Evolutionary conservation across 1,140 invertebrate genomes (phyloP).

Genomic region (Pogonus chalceus): DNA sequence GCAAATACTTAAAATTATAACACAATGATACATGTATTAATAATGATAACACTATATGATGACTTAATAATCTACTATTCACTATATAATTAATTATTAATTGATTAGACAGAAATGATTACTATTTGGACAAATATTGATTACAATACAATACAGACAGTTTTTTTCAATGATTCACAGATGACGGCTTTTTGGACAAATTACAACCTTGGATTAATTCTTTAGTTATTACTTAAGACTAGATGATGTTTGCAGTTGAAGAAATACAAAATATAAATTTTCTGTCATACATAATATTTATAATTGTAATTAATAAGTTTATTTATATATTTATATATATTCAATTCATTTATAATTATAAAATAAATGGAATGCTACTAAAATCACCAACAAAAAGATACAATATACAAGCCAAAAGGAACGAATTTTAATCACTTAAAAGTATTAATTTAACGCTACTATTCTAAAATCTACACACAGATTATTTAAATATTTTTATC

Average conservation of each 20-base stretch:
- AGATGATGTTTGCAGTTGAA: neutral
- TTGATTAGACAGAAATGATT: slow-evolving; percentile 13
- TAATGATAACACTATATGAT: neutral
- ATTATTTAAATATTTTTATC: neutral
- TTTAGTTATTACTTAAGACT: neutral
- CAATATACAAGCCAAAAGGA: neutral
- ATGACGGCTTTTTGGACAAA: slow-evolving; percentile 1
- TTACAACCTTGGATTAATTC: slow-evolving; percentile 1
- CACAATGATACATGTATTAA: too few relatives aligned
- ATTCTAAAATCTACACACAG: neutral
- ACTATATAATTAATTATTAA: slow-evolving; percentile 10
- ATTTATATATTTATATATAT: neutral
- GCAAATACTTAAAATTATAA: too few relatives aligned
- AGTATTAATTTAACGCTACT: neutral
- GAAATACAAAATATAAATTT: neutral
- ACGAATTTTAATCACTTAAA: neutral
- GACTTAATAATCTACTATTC: neutral
- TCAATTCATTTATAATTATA: neutral
- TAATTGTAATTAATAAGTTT: too few relatives aligned
- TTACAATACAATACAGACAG: slow-evolving; percentile 1
- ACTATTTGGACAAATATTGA: slow-evolving; percentile 5
- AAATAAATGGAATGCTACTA: slow-evolving; percentile 4
- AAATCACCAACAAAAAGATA: neutral
- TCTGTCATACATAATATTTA: too few relatives aligned
- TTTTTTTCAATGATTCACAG: slow-evolving; percentile 3